A percentile compares a stretch with the other conserved stretches of the same genome.
Evolutionary conservation across 2,113 vertebrate species (phyloP).

Genomic region (Boulengeromyrus knoepffleri): DNA sequence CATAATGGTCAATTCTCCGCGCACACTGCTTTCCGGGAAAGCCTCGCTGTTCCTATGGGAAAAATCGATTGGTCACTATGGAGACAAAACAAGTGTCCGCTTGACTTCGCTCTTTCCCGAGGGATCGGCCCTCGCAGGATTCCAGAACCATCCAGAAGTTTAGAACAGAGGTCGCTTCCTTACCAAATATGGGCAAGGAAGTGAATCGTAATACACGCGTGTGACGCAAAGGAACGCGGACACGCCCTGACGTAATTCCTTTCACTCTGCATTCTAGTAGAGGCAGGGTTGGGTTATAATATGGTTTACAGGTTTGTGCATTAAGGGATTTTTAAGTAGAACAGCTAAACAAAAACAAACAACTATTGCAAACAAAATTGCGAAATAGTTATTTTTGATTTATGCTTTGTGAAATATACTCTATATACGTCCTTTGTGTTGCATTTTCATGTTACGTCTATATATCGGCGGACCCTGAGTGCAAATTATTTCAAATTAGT

Average conservation of each 20-base stretch:
- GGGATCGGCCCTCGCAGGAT: constrained; percentile 15
- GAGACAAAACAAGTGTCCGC: constrained; percentile 53
- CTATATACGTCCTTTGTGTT: not conserved
- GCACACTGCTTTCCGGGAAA: constrained; percentile 42
- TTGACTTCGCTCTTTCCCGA: constrained; percentile 14
- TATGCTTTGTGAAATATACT: not conserved
- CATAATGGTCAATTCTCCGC: not conserved
- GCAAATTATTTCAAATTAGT: not conserved
- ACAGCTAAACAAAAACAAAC: not conserved
- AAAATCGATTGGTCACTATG: constrained; percentile 45
- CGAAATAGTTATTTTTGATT: not conserved
- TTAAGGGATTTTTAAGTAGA: not conserved
- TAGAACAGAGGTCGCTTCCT: not conserved
- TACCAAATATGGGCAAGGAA: constrained; percentile 58
- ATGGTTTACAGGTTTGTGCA: not conserved
- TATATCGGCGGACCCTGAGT: not conserved
- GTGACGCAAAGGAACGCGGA: not conserved
- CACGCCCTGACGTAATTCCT: constrained; percentile 49
- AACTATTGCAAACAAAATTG: not conserved
- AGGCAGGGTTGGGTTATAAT: not conserved
- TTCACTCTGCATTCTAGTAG: constrained; percentile 39
- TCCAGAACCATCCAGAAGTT: constrained; percentile 25
- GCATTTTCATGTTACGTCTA: not conserved
- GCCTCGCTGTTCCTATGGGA: not conserved
- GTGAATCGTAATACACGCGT: constrained; percentile 8